Base-by-base conservation (phyloP, 1,140 invertebrate species). In the Drosophila obscura region DNA sequence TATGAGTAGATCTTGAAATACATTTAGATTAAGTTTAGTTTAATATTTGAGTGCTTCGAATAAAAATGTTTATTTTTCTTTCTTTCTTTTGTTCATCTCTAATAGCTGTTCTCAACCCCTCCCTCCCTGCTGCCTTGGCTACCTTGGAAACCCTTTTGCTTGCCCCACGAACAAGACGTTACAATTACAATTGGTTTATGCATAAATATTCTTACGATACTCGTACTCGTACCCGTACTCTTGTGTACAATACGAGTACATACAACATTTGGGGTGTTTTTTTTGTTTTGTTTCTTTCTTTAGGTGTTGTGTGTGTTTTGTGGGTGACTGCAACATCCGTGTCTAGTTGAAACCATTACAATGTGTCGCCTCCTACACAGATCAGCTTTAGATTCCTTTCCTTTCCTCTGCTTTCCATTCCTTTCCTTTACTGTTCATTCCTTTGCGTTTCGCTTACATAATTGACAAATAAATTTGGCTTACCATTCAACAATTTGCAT, bases 381-480 rank as follows among this genome's bases (percentile, higher is more conserved):
- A 63, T 81, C 78, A 81, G 68, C 79, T 68, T 59, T 71, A 46
- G 56, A 65, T 68, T 80, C 49, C 60, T 16, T 59, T 28, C 26
- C 6, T 28, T 2, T 73, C 28, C 53, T 59, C 46, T 59, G 4
- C 24, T 28, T 5, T 6, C 26, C 26, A 28, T 41, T 28, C 41
- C 8, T 58, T 19, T 59, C 39, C 56, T 11, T 31, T 55, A 46
- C 24, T 15, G 4, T 39, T 46, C 48, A 41, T 46, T 59, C 6
- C 19, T 31, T 41, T 51, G 16, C 57, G n/a, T n/a, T 41, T 44
- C 69, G 41, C 56, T 61, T 77, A 71, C n/a, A 51, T 87, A 88
- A 88, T 88, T 88, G 83, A 88, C 83, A 88, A 88, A 74, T 77
- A 62, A 83, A 80, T 88, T 88, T 88, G 83, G 83, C 84, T 87